A percentile compares a stretch with the other conserved stretches of the same genome.
Evolutionary conservation across 1,140 invertebrate genomes (phyloP).

Genomic region (Micrasema longulum): DNA sequence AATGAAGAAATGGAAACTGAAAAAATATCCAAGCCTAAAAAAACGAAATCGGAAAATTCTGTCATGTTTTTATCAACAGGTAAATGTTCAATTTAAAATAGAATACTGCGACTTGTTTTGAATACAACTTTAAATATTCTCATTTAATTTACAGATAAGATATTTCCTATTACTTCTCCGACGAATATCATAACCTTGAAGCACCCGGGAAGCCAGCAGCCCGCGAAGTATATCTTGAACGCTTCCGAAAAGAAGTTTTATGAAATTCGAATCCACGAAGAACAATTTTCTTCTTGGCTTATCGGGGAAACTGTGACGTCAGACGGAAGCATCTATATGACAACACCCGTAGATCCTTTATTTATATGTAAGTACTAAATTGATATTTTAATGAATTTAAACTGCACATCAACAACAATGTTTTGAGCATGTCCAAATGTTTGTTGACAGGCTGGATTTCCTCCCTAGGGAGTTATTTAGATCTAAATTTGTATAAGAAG

Average conservation of each 20-base stretch:
- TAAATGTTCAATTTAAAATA: too few relatives aligned
- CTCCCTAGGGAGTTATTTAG: too few relatives aligned
- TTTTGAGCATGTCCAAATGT: too few relatives aligned
- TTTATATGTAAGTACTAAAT: conserved; percentile 69
- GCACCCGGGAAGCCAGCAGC: conserved; percentile 73
- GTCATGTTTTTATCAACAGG: conserved; percentile 77
- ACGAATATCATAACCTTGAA: conserved; percentile 79
- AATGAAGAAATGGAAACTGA: conserved; percentile 21
- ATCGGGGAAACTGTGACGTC: conserved; percentile 78
- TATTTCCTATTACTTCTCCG: conserved; percentile 70
- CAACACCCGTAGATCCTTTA: conserved; percentile 78
- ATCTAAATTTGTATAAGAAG: too few relatives aligned
- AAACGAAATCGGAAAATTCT: conserved; percentile 65
- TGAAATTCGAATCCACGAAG: conserved; percentile 76
- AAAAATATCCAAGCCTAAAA: conserved; percentile 30
- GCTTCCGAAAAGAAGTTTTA: conserved; percentile 70
- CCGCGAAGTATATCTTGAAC: conserved; percentile 73
- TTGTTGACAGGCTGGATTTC: too few relatives aligned
- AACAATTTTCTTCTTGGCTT: conserved; percentile 78
- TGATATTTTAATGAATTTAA: too few relatives aligned
- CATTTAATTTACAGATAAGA: conserved; percentile 61
- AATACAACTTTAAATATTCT: neutral
- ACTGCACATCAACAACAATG: too few relatives aligned
- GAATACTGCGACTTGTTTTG: too few relatives aligned
- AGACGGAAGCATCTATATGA: conserved; percentile 79